These are phyloP conservation scores for Poecile montanus DNA, from an alignment of 2,797 vertebrate species.

Conservation along the genomic window DNA sequence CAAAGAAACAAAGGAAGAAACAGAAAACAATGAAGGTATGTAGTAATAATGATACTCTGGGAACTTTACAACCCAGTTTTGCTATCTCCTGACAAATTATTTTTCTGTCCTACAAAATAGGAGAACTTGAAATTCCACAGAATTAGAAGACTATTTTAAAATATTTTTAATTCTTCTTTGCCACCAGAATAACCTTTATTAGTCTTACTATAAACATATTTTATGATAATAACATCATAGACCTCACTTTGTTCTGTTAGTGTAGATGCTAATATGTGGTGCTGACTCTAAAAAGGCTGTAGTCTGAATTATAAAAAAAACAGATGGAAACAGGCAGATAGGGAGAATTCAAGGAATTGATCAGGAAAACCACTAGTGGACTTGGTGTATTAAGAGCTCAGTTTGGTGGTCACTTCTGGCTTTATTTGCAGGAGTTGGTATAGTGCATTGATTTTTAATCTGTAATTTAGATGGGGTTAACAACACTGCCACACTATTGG, in stretches of 20 bases:
- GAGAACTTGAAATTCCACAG: not conserved
- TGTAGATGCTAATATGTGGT: not conserved
- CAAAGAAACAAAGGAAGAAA: slow-evolving; percentile 95
- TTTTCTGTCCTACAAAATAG: not conserved
- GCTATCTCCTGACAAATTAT: not conserved
- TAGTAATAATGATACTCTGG: not conserved
- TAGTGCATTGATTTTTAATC: not conserved
- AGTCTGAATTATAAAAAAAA: not conserved
- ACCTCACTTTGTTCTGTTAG: not conserved
- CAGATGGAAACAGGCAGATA: not conserved
- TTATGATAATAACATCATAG: not conserved
- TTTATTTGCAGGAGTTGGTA: not conserved
- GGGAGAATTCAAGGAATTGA: not conserved
- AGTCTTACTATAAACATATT: not conserved
- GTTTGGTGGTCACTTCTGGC: not conserved
- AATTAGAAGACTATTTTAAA: not conserved
- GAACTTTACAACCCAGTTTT: not conserved
- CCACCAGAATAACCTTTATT: not conserved
- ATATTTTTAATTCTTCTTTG: not conserved
- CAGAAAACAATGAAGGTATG: slow-evolving; percentile 84
- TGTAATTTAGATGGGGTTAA: not conserved
- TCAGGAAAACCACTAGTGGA: not conserved
- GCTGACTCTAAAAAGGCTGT: not conserved
- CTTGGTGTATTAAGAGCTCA: not conserved
- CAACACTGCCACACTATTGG: not conserved